Percentiles rank a stretch among this genome's conserved stretches.
Conservation (phyloP, 2,113 vertebrate genomes). For the Tragelaphus buxtoni region DNA sequence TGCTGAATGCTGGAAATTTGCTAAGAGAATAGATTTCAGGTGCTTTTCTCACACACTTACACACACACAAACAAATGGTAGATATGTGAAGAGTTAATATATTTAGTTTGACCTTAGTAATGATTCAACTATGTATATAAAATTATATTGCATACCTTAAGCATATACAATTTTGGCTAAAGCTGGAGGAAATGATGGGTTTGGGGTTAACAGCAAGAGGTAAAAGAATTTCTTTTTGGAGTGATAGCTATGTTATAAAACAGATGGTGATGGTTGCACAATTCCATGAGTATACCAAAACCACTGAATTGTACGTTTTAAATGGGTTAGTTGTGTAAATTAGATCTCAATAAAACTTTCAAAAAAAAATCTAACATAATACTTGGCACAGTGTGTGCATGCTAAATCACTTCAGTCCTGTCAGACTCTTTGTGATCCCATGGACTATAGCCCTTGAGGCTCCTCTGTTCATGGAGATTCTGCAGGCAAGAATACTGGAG, state of each 20-base stretch:
- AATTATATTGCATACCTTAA: neutral
- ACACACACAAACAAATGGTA: neutral
- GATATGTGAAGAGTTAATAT: neutral
- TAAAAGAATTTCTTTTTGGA: neutral
- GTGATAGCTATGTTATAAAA: neutral
- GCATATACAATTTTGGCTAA: neutral
- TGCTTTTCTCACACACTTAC: neutral
- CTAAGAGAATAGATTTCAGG: neutral
- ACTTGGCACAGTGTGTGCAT: neutral
- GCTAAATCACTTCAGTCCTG: neutral
- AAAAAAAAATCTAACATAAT: neutral
- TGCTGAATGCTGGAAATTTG: neutral
- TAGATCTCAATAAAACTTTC: neutral
- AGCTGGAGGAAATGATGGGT: neutral
- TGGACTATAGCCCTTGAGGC: neutral
- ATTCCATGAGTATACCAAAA: neutral
- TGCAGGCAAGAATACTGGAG: neutral
- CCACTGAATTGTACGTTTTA: neutral
- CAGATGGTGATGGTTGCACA: neutral
- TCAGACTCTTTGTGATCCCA: neutral
- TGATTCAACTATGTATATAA: neutral
- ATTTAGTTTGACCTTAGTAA: neutral
- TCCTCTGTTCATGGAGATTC: neutral
- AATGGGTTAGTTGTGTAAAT: neutral
- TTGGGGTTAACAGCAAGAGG: neutral